Evolutionary conservation across 2,888 invertebrate genomes (phyloP).

Genomic region (Fragum fragum): DNA sequence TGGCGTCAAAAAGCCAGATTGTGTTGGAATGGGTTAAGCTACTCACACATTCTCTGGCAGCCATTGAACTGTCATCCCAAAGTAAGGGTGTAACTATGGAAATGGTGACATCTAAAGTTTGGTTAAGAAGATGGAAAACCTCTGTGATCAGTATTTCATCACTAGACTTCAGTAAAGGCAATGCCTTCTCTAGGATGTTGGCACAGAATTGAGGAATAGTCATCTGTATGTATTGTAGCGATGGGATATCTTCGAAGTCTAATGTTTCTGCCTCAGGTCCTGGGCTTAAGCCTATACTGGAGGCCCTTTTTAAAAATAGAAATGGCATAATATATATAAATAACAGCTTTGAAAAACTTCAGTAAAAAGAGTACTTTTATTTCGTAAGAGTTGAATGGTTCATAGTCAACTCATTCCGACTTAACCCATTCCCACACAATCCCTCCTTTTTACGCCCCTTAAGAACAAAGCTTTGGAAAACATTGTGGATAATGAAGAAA

Average conservation of each 20-base stretch:
- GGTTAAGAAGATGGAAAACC: constrained; percentile 75
- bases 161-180: constrained; percentile 77
- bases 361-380: too few species aligned
- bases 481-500: constrained; percentile 4
- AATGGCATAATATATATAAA: not conserved
- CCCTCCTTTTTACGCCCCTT: too few species aligned
- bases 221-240: constrained; percentile 83
- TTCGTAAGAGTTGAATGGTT: too few species aligned
- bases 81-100: constrained; percentile 73
- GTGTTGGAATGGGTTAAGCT: too few species aligned
- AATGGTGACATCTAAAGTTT: constrained; percentile 72
- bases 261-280: constrained; percentile 72
- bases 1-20: too few species aligned
- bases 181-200: constrained; percentile 76
- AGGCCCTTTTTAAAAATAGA: constrained; percentile 30
- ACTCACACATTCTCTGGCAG: constrained; percentile 82
- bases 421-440: too few species aligned
- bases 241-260: constrained; percentile 80
- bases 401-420: too few species aligned
- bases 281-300: constrained; percentile 74
- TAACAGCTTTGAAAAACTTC: too few species aligned
- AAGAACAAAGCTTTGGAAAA: too few species aligned
- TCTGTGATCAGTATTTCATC: constrained; percentile 71
- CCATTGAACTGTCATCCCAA: constrained; percentile 81
- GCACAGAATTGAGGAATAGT: constrained; percentile 83